These are phyloP conservation scores for Abrostola triplasia DNA, from an alignment of 2,888 invertebrate genomes.

Conservation along the genomic window DNA sequence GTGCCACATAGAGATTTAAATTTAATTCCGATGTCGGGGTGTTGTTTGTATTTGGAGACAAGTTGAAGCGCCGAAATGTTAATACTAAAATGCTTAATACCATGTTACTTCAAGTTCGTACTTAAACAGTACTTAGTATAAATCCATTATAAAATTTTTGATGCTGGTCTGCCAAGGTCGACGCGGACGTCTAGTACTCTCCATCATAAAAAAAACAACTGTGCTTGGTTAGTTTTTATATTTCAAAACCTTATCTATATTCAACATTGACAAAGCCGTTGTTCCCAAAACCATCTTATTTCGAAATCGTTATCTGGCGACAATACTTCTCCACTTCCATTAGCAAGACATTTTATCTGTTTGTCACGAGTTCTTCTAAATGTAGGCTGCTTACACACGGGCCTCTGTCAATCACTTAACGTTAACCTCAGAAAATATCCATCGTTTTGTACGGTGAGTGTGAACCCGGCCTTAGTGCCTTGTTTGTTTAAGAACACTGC, in stretches of 20 bases:
- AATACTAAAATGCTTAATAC: too few relatives aligned
- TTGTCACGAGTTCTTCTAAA: constrained; percentile 71
- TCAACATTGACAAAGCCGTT: constrained; percentile 65
- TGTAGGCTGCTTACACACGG: constrained; percentile 58
- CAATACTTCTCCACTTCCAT: constrained; percentile 68
- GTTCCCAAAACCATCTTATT: constrained; percentile 66
- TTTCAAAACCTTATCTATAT: constrained; percentile 31
- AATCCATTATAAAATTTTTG: not conserved
- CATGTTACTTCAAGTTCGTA: too few relatives aligned
- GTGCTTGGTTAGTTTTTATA: too few relatives aligned
- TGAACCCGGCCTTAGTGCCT: constrained; percentile 56
- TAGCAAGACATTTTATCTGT: constrained; percentile 75
- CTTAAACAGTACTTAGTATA: too few relatives aligned
- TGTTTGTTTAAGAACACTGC: constrained; percentile 58
- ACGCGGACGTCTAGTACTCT: not conserved
- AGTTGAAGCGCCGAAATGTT: too few relatives aligned
- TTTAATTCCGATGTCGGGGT: too few relatives aligned
- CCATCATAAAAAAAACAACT: not conserved
- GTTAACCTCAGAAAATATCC: constrained; percentile 41
- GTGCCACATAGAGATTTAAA: too few relatives aligned
- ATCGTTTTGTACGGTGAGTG: constrained; percentile 53
- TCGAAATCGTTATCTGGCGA: constrained; percentile 70
- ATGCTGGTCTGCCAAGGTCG: not conserved
- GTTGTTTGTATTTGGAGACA: too few relatives aligned
- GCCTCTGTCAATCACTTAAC: constrained; percentile 67